Percentiles rank a stretch among this genome's conserved stretches.
Conservation (phyloP, 1,140 invertebrate genomes). For the Uloborus diversus region DNA sequence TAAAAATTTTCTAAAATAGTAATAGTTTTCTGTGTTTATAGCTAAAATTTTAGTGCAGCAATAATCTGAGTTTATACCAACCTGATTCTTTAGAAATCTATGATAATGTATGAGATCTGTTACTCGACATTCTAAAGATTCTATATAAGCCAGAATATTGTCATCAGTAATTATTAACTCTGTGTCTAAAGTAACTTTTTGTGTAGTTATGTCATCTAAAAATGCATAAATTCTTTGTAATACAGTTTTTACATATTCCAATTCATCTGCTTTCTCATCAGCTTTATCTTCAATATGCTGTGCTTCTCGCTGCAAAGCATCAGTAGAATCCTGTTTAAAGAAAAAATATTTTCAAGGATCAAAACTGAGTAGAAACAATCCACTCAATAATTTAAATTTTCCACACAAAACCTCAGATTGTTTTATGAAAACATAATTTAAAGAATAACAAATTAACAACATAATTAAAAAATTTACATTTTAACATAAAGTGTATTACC, state of each 20-base stretch:
- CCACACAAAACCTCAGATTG: too few relatives aligned
- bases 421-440: background rate
- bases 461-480: background rate
- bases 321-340: conserved; percentile 11
- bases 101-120: conserved; percentile 24
- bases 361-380: background rate
- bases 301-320: conserved; percentile 14
- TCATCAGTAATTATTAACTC: conserved; percentile 36
- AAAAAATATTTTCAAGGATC: background rate
- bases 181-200: conserved; percentile 9
- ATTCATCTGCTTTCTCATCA: conserved; percentile 16
- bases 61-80: background rate
- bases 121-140: conserved; percentile 18
- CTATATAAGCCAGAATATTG: conserved; percentile 26
- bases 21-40: too few relatives aligned
- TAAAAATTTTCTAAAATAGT: too few relatives aligned
- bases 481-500: background rate
- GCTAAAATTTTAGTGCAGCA: too few relatives aligned
- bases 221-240: conserved; percentile 20
- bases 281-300: conserved; percentile 14
- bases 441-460: background rate
- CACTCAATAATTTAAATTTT: background rate
- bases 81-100: background rate
- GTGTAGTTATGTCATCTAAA: conserved; percentile 9
- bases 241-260: conserved; percentile 13